Evolutionary conservation across 2,888 invertebrate species (phyloP), one percentile per base, ranked within the genome.

Genomic region (Leptinotarsa rubiginosa): DNA sequence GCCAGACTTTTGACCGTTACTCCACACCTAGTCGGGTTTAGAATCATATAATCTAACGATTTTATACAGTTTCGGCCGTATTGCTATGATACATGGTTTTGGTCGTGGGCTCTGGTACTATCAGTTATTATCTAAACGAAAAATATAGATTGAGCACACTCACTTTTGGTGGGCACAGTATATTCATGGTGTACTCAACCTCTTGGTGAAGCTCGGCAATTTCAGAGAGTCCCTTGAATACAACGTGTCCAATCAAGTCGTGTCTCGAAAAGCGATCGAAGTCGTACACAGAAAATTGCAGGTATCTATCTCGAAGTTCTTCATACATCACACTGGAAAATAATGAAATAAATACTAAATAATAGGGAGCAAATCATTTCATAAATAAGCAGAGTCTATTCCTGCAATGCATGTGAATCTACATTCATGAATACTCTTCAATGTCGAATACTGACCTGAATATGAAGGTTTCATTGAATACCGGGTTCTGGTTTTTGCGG

Each of bases 211-310:
- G 89, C 83, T 95, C 95, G 31, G 93, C 93, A 47, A 93, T 92
- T 81, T 95, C 95, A 79, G 94, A 88, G 12, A 96, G 90, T 18
- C 95, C 95, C 82, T 93, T 92, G 77, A 96, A 90, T 4, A 95
- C 93, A 56, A 96, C 95, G 86, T 96, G 94, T 1, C 96, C 96
- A 80, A 96, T 96, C 76, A 96, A 90, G 85, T 96, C 96, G 85
- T 96, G 96, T 1, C 96, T 90, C 47, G 95, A 95, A 89, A 96
- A 96, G 69, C 96, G 91, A 86, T 96, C 96, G 88, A 96, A 96
- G 88, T 96, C 96, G 86, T 95, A 96, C 10, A 96, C 93, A 4
- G 95, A 95, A 88, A 96, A 96, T 88, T 96, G 95, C 0, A 96
- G 89, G 84, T 93, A 94, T 69, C 95, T 90, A 77, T 93, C 92